Percentiles rank a stretch among this genome's conserved stretches.
These are phyloP conservation scores for Coreoperca whiteheadi DNA, from an alignment of 2,113 vertebrate species.

Conservation along the genomic window DNA sequence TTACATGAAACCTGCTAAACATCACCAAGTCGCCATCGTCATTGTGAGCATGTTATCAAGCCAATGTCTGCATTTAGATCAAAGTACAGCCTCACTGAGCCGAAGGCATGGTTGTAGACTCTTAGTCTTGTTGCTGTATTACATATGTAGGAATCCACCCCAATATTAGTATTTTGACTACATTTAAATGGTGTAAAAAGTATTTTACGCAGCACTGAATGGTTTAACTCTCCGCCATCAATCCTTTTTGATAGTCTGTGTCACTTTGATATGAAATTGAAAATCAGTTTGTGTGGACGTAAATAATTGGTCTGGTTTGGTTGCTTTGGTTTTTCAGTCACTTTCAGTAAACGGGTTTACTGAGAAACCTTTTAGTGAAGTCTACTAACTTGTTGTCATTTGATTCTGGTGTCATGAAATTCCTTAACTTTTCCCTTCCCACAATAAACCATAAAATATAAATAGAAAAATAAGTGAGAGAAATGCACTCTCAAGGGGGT, in stretches of 20 bases:
- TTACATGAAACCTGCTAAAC: not conserved
- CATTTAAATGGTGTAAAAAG: not conserved
- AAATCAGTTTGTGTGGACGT: not conserved
- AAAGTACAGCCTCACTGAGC: too few species aligned
- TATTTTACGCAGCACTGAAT: not conserved
- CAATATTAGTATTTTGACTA: not conserved
- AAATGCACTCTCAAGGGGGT: not conserved
- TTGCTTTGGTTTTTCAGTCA: not conserved
- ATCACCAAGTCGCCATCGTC: not conserved
- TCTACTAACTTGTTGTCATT: not conserved
- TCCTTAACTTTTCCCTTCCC: not conserved
- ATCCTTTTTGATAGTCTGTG: not conserved
- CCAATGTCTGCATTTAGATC: too few species aligned
- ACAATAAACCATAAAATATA: not conserved
- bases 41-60: not conserved
- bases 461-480: too few species aligned
- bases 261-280: not conserved
- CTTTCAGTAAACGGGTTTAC: not conserved
- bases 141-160: not conserved
- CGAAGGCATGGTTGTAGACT: not conserved
- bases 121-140: not conserved
- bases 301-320: not conserved
- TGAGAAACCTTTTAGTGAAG: not conserved
- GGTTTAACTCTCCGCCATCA: not conserved
- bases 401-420: not conserved